Conservation (phyloP, 2,797 vertebrate species). For the Ptychobarbus kaznakovi region DNA sequence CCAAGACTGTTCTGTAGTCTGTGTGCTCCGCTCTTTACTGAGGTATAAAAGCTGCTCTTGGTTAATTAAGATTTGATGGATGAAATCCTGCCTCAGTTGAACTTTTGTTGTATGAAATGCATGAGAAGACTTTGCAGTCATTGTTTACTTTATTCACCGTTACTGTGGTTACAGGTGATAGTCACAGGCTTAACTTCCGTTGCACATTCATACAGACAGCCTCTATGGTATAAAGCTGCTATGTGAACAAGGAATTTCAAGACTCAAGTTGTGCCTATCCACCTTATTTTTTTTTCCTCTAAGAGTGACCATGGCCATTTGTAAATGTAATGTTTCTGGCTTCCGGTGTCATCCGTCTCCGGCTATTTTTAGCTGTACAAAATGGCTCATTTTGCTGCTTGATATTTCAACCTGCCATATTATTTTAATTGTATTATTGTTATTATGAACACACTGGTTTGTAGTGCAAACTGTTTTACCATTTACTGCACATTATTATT, state of each 20-base stretch:
- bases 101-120: background rate
- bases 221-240: background rate
- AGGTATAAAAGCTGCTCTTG: background rate
- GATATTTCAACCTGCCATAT: background rate
- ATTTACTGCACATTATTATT: background rate
- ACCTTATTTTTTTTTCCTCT: background rate
- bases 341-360: background rate
- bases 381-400: background rate
- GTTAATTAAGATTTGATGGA: conserved; percentile 1
- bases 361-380: background rate
- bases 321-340: background rate
- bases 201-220: background rate
- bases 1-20: background rate
- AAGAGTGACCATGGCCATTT: background rate
- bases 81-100: background rate
- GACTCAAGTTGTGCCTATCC: background rate
- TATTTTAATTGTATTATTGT: background rate
- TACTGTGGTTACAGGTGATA: background rate
- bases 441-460: background rate
- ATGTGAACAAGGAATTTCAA: background rate
- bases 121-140: background rate
- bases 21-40: background rate
- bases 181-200: background rate
- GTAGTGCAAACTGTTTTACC: background rate
- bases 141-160: background rate